Evolutionary conservation across 2,797 vertebrate species (phyloP).

Genomic region (Rhadinocentrus ornatus): DNA sequence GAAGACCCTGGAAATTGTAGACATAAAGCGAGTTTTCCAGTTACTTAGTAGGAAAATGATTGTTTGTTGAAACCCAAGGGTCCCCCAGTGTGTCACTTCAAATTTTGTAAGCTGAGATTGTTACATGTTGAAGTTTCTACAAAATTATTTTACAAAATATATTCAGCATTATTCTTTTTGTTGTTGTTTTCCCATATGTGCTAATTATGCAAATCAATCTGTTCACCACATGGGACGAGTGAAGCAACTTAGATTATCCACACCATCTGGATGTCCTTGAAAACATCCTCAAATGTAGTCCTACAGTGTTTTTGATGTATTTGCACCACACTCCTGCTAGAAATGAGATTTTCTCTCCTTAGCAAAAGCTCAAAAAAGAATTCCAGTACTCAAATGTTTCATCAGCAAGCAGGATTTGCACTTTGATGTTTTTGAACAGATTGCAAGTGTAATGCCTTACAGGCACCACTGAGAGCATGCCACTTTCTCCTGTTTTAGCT

Average conservation of each 20-base stretch:
- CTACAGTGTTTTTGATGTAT: conserved; percentile 21
- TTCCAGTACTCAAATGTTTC: not conserved
- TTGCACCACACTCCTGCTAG: not conserved
- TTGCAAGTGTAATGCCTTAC: not conserved
- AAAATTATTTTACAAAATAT: conserved; percentile 10
- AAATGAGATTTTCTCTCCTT: not conserved
- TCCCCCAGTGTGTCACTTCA: not conserved
- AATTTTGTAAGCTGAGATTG: conserved; percentile 4
- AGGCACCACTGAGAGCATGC: no score
- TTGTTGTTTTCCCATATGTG: conserved; percentile 50
- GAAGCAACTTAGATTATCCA: conserved; percentile 44
- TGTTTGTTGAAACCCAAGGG: not conserved
- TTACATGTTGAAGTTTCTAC: not conserved
- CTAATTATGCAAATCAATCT: conserved; percentile 63
- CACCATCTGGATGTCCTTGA: conserved; percentile 68
- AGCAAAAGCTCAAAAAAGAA: not conserved
- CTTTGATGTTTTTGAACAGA: not conserved
- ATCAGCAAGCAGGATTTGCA: not conserved
- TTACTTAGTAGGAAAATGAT: not conserved
- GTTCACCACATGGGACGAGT: conserved; percentile 48
- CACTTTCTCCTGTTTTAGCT: not conserved
- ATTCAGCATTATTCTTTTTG: conserved; percentile 18
- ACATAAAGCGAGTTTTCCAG: conserved; percentile 13
- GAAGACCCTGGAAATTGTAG: conserved; percentile 21
- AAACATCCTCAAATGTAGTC: conserved; percentile 35